A percentile compares a stretch with the other conserved stretches of the same genome.
phyloP scores from a whole-genome alignment of 1,140 invertebrate genomes.

The Diploscapter pachys region DNA sequence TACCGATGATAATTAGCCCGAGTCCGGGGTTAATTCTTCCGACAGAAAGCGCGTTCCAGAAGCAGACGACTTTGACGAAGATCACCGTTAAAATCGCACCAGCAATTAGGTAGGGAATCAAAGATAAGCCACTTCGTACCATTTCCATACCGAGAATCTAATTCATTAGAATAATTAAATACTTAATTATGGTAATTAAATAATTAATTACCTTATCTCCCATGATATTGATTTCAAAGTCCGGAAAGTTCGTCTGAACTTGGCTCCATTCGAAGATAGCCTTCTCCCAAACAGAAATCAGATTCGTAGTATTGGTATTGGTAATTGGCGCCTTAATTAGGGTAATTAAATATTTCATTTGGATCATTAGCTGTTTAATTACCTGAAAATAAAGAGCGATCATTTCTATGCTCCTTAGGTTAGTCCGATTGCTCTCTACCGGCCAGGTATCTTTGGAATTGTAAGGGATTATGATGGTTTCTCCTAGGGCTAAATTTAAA shows the following conservation, averaged over 20 bases:
- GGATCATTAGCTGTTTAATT: constrained; percentile 3
- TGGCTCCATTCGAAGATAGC: constrained; percentile 21
- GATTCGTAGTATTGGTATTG: constrained; percentile 33
- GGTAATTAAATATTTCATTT: not conserved
- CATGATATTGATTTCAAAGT: constrained; percentile 26
- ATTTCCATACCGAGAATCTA: constrained; percentile 21
- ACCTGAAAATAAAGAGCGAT: not conserved
- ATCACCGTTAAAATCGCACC: constrained; percentile 23
- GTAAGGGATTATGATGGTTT: not conserved
- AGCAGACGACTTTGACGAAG: constrained; percentile 20
- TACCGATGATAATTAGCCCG: constrained; percentile 4
- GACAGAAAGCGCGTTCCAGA: not conserved
- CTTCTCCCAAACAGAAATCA: constrained; percentile 26
- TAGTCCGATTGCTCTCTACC: not conserved
- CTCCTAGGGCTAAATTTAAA: too few relatives aligned
- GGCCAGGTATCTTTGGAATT: constrained; percentile 8
- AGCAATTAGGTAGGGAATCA: constrained; percentile 26
- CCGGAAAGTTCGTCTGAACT: not conserved
- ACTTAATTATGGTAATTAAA: too few relatives aligned
- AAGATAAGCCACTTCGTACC: constrained; percentile 26
- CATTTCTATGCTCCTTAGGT: not conserved
- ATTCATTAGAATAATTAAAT: too few relatives aligned
- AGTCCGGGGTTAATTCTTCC: constrained; percentile 10
- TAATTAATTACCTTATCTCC: constrained; percentile 25
- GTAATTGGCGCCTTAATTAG: constrained; percentile 21